Evolutionary conservation across 2,113 vertebrate genomes (phyloP).

Genomic region (Amphilophus citrinellus): DNA sequence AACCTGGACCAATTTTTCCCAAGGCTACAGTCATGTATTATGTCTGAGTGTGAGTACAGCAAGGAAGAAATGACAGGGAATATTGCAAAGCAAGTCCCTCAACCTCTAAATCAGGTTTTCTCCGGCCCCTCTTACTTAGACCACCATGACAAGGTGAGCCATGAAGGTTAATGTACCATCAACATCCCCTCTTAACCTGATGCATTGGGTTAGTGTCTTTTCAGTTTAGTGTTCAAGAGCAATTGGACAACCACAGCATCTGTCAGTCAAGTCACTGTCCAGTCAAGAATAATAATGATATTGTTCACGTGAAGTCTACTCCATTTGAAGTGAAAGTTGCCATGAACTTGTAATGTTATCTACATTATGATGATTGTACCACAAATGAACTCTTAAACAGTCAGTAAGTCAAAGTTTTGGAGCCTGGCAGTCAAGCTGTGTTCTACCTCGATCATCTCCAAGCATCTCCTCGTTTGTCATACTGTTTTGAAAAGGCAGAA

Average conservation of each 20-base stretch:
- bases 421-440: slow-evolving; percentile 4
- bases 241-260: slow-evolving; percentile 20
- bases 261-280: slow-evolving; percentile 44
- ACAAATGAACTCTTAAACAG: slow-evolving; percentile 16
- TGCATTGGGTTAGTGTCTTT: slow-evolving; percentile 48
- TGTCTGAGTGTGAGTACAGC: slow-evolving; percentile 25
- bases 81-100: background rate
- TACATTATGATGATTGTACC: slow-evolving; percentile 17
- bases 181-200: slow-evolving; percentile 59
- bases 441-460: background rate
- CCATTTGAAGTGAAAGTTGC: slow-evolving; percentile 22
- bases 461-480: slow-evolving; percentile 34
- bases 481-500: background rate
- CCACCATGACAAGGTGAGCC: slow-evolving; percentile 38
- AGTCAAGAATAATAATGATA: slow-evolving; percentile 19
- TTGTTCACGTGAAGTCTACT: background rate
- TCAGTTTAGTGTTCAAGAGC: slow-evolving; percentile 18
- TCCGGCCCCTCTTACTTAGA: slow-evolving; percentile 7
- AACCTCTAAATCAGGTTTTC: slow-evolving; percentile 46
- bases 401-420: slow-evolving; percentile 34
- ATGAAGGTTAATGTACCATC: slow-evolving; percentile 67
- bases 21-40: slow-evolving; percentile 34
- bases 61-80: background rate
- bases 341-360: slow-evolving; percentile 10
- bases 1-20: slow-evolving; percentile 34